Base-by-base conservation (phyloP, 2,888 invertebrate genomes). In the Caenorhabditis auriculariae region DNA sequence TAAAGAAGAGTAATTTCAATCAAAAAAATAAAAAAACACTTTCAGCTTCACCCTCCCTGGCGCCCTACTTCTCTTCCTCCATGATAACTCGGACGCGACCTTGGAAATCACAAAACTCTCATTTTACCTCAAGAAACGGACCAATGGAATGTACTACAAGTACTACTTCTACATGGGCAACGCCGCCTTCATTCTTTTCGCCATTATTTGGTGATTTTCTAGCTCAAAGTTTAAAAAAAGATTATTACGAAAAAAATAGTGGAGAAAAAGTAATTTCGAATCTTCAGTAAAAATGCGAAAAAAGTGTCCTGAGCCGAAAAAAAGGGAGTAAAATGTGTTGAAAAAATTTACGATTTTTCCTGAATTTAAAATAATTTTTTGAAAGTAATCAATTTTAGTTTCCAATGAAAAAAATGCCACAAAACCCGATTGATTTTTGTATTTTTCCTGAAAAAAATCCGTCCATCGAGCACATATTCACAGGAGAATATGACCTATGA, bases 21-120 rank as follows among this genome's bases (percentile, higher is more conserved):
- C 7, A 41, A 41, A 12, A 15, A 38, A 38, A 15, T 38, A n/a
- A 38, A 4, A 38, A 4, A 38, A 38, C 15, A 9, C 17, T 51
- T 66, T 35, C 53, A 73, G 73, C 29, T 74, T 68, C 58, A 67
- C 71, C 6, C 61, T 74, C 1, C 69, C 74, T 41, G 75, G 75
- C 6, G 72, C 62, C 4, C 54, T 75, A 4, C 68, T 75, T 9
- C 64, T 76, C n/a, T 70, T 75, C 43, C 61, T 72, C 0, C 76
- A 76, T 38, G 76, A 76, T 46, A 73, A 68, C 44, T 72, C 72
- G 0, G 76, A 76, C 53, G 69, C 75, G 12, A 61, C 69, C 26
- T 54, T 76, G 19, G 76, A 76, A 49, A 66, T 72, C 48, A 71
- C 74, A 41, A 75, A 74, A 57, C 57, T 75, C 7, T 71, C 70